Conservation (phyloP, 2,113 vertebrate genomes). For the Psittacula cyanocephala region DNA sequence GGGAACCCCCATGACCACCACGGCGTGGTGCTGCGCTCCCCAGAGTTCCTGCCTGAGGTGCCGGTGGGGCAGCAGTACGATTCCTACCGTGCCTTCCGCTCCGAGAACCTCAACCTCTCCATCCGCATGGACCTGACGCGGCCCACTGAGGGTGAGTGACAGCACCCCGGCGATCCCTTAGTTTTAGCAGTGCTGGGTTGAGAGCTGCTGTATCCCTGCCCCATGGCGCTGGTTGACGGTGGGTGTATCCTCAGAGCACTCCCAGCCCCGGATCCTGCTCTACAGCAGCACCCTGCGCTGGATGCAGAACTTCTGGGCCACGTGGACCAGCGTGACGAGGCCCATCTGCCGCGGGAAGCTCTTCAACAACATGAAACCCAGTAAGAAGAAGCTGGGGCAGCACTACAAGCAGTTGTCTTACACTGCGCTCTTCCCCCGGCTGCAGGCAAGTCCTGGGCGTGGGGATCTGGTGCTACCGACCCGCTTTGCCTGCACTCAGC, state of each 20-base stretch:
- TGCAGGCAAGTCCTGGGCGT: conserved; percentile 80
- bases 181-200: neutral
- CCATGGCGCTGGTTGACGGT: neutral
- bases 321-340: conserved; percentile 91
- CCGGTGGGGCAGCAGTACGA: conserved; percentile 90
- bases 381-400: conserved; percentile 94
- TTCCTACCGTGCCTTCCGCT: conserved; percentile 95
- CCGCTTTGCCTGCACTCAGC: neutral
- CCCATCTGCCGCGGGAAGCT: conserved; percentile 97
- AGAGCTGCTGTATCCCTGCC: neutral
- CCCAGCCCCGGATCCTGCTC: conserved; percentile 90
- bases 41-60: conserved; percentile 85
- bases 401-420: conserved; percentile 97
- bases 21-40: conserved; percentile 86
- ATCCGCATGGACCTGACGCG: conserved; percentile 94
- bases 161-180: rapidly evolving
- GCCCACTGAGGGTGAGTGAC: conserved; percentile 73
- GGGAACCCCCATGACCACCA: conserved; percentile 96
- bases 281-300: conserved; percentile 98
- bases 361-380: conserved; percentile 90
- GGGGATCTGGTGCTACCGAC: rapidly evolving
- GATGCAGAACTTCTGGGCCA: conserved; percentile 99
- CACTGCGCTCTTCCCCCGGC: conserved; percentile 88
- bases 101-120: conserved; percentile 94
- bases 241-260: conserved; percentile 73